Evolutionary conservation across 2,888 invertebrate species (phyloP).

Genomic region (Oligia fasciuncula): DNA sequence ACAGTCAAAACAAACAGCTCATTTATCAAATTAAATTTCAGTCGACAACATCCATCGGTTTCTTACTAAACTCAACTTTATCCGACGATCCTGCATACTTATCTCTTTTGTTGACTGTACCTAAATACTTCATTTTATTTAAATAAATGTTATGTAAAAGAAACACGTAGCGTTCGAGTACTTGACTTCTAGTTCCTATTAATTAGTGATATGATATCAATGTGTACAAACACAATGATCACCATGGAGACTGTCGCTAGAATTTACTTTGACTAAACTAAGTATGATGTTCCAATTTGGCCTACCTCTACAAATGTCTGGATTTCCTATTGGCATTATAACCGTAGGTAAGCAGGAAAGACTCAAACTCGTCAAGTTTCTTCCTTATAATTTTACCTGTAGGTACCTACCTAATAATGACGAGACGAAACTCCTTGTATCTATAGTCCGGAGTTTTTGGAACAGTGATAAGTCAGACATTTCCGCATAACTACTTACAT

Average conservation of each 20-base stretch:
- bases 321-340: neutral
- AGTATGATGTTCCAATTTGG: neutral
- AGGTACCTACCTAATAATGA: neutral
- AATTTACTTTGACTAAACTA: neutral
- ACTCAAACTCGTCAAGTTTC: constrained; percentile 3
- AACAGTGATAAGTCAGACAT: neutral
- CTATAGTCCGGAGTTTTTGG: neutral
- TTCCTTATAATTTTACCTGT: neutral
- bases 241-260: neutral
- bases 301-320: neutral
- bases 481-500: neutral
- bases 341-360: neutral
- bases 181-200: neutral
- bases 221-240: neutral
- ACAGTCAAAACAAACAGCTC: too few relatives aligned
- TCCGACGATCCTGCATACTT: too few relatives aligned
- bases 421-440: neutral
- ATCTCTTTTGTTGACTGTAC: too few relatives aligned
- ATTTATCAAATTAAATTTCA: too few relatives aligned
- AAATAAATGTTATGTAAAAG: constrained; percentile 7
- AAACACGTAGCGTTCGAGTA: neutral
- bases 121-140: neutral
- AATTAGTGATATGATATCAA: neutral
- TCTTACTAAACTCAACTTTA: too few relatives aligned
- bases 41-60: too few relatives aligned